Base-by-base conservation (phyloP, 2,113 vertebrate genomes). In the Mesitornis unicolor region DNA sequence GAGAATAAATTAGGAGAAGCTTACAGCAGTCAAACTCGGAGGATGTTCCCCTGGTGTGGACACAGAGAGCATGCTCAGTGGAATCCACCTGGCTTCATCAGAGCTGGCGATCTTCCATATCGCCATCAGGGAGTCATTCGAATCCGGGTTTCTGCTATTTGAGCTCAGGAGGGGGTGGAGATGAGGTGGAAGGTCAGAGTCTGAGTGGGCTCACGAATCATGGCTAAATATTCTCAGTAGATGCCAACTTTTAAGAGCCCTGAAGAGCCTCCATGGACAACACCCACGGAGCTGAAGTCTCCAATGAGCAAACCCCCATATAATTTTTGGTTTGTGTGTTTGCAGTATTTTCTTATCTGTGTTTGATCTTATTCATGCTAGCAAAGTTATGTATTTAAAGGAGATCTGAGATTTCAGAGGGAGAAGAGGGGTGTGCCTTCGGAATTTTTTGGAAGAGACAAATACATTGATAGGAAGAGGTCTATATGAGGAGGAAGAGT, bases 1-100 rank as follows among this genome's bases (percentile, higher is more conserved):
- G 78, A 94, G 64, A 90, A 90, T 80, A 87, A 96, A 97, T 96
- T 80, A 96, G 60, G 48, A 90, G 68, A 93, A 42, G 56, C 53
- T 92, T 79, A 78, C 26, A 92, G 80, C 60, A 71, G 36, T 84
- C 50, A 75, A 42, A 81, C 79, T 93, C 68, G 0, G 2, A 86
- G 61, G 64, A 95, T 86, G 75, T 90, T 96, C 36, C 60, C 63
- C 71, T 85, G 56, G 35, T 84, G 64, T 81, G 88, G 64, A 84
- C 81, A 87, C 26, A 74, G 75, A 53, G 38, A 89, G 65, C 85
- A 89, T 47, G 74, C 50, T 87, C 90, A 60, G 35, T 90, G 54
- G 80, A 89, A 93, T 87, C 80, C 88, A 91, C 86, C 90, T 91
- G 93, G 88, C 75, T 89, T 95, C 64, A 92, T 93, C 86, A 63